Percentiles rank a stretch among this genome's conserved stretches.
Evolutionary conservation across 2,888 invertebrate genomes (phyloP).

Genomic region (Eupithecia subumbrata): DNA sequence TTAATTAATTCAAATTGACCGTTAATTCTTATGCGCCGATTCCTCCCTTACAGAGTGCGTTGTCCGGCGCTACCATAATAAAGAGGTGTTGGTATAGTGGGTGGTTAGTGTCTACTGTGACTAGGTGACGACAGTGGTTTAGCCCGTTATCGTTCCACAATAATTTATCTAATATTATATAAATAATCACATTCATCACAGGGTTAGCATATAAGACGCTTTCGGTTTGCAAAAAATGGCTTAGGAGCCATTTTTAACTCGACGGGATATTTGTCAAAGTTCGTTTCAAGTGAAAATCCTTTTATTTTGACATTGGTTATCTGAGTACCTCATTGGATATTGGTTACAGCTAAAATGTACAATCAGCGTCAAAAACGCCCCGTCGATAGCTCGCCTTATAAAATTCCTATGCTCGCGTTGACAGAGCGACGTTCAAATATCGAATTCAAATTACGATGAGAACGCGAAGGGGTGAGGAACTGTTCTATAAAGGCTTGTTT

Average conservation of each 20-base stretch:
- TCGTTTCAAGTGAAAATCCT: neutral
- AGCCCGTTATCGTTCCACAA: neutral
- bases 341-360: neutral
- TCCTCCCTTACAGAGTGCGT: no score
- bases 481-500: slow-evolving; percentile 47
- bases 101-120: no score
- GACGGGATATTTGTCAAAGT: neutral
- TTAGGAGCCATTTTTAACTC: no score
- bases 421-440: slow-evolving; percentile 66
- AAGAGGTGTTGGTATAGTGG: no score
- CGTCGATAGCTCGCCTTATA: slow-evolving; percentile 45
- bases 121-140: neutral
- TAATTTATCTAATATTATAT: neutral
- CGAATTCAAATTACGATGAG: slow-evolving; percentile 66
- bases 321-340: no score
- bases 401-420: slow-evolving; percentile 52
- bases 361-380: slow-evolving; percentile 7
- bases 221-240: no score
- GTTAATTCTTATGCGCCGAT: no score
- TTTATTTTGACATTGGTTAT: neutral
- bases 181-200: no score
- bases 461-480: slow-evolving; percentile 50
- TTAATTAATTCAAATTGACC: no score
- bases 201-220: neutral
- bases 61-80: no score